phyloP scores from a whole-genome alignment of 2,888 invertebrate species.

The Gasteruption jaculator region DNA sequence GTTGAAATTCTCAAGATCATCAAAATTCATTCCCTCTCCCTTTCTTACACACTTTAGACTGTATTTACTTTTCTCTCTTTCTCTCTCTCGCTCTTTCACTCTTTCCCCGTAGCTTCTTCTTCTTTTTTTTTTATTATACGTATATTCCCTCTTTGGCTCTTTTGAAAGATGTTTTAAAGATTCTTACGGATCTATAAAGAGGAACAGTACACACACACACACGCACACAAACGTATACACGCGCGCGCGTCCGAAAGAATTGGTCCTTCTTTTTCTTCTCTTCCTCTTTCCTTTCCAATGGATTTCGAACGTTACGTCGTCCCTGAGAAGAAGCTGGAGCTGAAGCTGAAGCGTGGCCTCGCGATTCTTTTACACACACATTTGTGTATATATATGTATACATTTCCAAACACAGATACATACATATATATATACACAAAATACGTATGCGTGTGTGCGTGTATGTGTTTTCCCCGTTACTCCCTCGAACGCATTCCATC shows the following conservation, averaged over 20 bases:
- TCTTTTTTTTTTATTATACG: conserved; percentile 2
- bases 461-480: conserved; percentile 29
- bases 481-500: conserved; percentile 30
- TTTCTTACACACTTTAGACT: conserved; percentile 6
- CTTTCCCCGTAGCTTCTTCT: conserved; percentile 14
- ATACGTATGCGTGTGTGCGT: too few relatives aligned
- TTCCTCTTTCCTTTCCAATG: background rate
- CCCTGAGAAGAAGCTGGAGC: too few relatives aligned
- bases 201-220: too few relatives aligned
- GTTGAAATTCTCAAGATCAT: too few relatives aligned
- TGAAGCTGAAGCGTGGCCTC: conserved; percentile 22
- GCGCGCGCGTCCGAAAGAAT: background rate
- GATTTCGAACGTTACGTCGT: conserved; percentile 20
- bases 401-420: too few relatives aligned
- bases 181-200: background rate
- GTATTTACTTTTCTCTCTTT: conserved; percentile 4
- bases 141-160: conserved; percentile 1
- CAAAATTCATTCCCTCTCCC: too few relatives aligned
- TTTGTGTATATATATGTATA: too few relatives aligned
- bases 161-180: background rate
- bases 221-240: too few relatives aligned
- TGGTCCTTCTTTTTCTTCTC: conserved; percentile 1
- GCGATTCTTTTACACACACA: conserved; percentile 26
- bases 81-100: conserved; percentile 11
- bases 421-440: too few relatives aligned